Evolutionary conservation across 2,888 invertebrate species (phyloP).

Genomic region (Polyommatus iphigenia): DNA sequence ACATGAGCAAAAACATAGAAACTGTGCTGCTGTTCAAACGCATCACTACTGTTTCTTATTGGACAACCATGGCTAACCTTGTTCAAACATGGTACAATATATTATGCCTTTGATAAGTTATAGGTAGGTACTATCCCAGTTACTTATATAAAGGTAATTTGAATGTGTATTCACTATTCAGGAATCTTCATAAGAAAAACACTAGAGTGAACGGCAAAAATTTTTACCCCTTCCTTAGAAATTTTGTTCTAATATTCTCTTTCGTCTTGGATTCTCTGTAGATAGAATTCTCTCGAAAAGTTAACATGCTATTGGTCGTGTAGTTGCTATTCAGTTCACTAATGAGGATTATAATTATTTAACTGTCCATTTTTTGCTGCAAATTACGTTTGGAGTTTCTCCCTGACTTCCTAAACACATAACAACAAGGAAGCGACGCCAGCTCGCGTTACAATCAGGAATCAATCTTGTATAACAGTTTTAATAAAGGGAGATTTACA

Average conservation of each 20-base stretch:
- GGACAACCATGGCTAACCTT: not conserved
- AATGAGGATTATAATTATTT: constrained; percentile 5
- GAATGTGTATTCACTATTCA: too few species aligned
- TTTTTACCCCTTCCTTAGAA: not conserved
- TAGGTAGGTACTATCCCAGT: not conserved
- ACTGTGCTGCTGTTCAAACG: not conserved
- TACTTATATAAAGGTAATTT: not conserved
- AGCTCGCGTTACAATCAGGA: constrained; percentile 16
- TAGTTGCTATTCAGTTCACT: not conserved
- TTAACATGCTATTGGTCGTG: not conserved
- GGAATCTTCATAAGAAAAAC: not conserved
- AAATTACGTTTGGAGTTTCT: not conserved
- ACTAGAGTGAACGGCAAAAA: not conserved
- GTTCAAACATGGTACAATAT: not conserved
- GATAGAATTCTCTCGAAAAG: not conserved
- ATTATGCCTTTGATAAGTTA: not conserved
- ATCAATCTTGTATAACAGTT: constrained; percentile 28
- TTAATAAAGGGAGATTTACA: constrained; percentile 18
- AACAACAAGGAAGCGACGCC: not conserved
- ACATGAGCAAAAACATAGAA: not conserved
- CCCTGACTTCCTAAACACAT: constrained; percentile 11
- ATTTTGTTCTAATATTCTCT: not conserved
- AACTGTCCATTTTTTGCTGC: not conserved
- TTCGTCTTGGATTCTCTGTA: not conserved
- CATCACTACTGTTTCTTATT: not conserved